A percentile compares a stretch with the other conserved stretches of the same genome.
Evolutionary conservation across 2,888 invertebrate genomes (phyloP).

Genomic region (Chaetogeoica ovagalla): DNA sequence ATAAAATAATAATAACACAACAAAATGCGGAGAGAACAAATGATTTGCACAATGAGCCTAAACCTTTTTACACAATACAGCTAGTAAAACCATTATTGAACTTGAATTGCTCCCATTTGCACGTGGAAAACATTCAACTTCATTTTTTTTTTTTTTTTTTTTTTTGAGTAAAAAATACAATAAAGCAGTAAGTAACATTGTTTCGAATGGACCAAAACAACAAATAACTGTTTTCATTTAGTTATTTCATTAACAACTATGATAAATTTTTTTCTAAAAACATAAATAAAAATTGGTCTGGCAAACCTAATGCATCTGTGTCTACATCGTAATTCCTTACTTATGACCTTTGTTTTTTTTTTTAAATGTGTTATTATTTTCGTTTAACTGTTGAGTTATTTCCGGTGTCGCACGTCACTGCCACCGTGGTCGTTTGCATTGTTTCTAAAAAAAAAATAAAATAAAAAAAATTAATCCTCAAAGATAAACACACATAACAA

Average conservation of each 20-base stretch:
- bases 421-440: slow-evolving; percentile 59
- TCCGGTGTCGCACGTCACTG: slow-evolving; percentile 59
- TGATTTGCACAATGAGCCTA: slow-evolving; percentile 49
- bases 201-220: slow-evolving; percentile 44
- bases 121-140: slow-evolving; percentile 1
- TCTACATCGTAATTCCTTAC: slow-evolving; percentile 43
- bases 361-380: slow-evolving; percentile 43
- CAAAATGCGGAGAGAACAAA: slow-evolving; percentile 37
- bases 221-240: slow-evolving; percentile 42
- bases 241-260: slow-evolving; percentile 50
- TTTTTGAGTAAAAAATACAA: slow-evolving; percentile 48
- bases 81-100: slow-evolving; percentile 41
- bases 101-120: slow-evolving; percentile 25
- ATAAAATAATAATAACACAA: slow-evolving; percentile 40
- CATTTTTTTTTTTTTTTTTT: not conserved
- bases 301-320: slow-evolving; percentile 49
- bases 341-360: slow-evolving; percentile 45
- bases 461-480: not conserved
- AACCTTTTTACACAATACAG: slow-evolving; percentile 38
- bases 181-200: slow-evolving; percentile 51
- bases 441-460: slow-evolving; percentile 57
- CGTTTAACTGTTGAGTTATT: slow-evolving; percentile 56
- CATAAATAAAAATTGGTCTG: slow-evolving; percentile 52
- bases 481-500: not conserved
- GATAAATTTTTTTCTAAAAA: slow-evolving; percentile 44